Base-by-base conservation (phyloP, 2,888 invertebrate species). In the Cataglyphis livida region DNA sequence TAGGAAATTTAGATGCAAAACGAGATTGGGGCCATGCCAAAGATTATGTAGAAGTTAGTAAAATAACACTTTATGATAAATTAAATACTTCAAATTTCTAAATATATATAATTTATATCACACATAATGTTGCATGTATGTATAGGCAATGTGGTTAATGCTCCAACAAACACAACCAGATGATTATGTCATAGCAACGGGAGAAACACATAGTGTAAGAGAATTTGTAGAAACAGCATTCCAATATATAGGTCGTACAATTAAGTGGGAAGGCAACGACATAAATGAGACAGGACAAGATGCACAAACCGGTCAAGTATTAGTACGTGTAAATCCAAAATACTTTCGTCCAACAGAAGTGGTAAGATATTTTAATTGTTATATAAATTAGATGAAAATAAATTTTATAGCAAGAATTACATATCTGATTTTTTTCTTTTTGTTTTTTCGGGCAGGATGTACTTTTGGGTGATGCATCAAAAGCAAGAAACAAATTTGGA, bases 101-200 rank as follows among this genome's bases (percentile, higher is more conserved):
- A 3, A 35, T 57, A 41, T 48, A 35, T 65, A 51, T 48, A 32
- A 68, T 59, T 12, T 64, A 0, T 70, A 38, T 28, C 59, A 18
- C 32, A 7, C 32, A 35, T 35, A 35, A 35, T 61, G 38, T 10
- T 82, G 18, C 51, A n/a, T 48, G 48, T 48, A 70, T n/a, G 32
- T 84, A 4, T 93, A 98, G 97, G 99, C 99, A 0, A 99, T 99
- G 99, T 99, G 99, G 99, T 95, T 99, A 94, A 99, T 99, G 98
- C 96, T 99, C 21, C 99, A 99, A 94, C 97, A 98, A 93, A 97
- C 98, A 0, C 95, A 95, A 51, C 98, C 99, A 0, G 98, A 99
- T 74, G 99, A 99, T 95, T 99, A 97, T 95, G 99, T 99, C 6
- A 98, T 99, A 90, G 99, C 99, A 6, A 99, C 99, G 0, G 99